A percentile compares a stretch with the other conserved stretches of the same genome.
Evolutionary conservation across 2,797 vertebrate species (phyloP).

Genomic region (Poeciliopsis presidionis): DNA sequence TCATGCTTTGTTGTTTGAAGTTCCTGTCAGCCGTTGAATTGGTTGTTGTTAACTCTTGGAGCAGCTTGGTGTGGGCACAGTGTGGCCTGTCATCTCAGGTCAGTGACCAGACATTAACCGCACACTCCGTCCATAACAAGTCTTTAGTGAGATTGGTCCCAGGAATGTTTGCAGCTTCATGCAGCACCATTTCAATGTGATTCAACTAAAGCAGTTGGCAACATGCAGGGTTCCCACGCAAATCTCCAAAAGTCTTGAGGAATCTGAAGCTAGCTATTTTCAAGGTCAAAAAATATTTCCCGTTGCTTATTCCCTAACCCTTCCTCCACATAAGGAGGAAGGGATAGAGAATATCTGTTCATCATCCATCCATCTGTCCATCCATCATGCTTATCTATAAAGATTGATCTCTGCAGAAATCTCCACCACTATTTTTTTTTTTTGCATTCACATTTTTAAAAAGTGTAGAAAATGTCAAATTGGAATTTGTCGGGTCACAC

Average conservation of each 20-base stretch:
- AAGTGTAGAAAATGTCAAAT: neutral
- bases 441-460: neutral
- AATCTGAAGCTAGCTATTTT: neutral
- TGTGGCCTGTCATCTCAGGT: constrained; percentile 11
- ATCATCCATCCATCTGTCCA: neutral
- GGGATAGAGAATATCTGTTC: neutral
- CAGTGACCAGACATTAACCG: neutral
- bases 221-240: neutral
- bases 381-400: neutral
- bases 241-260: neutral
- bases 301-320: neutral
- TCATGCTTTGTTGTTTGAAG: constrained; percentile 9
- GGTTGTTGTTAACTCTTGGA: neutral
- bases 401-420: neutral
- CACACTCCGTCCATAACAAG: neutral
- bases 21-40: neutral
- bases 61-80: neutral
- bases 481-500: neutral
- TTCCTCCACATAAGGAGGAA: neutral
- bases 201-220: neutral
- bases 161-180: neutral
- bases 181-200: neutral
- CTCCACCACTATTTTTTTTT: neutral
- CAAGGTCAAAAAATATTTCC: neutral
- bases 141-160: neutral